Conservation (phyloP, 2,113 vertebrate genomes). For the Embiotoca jacksoni region DNA sequence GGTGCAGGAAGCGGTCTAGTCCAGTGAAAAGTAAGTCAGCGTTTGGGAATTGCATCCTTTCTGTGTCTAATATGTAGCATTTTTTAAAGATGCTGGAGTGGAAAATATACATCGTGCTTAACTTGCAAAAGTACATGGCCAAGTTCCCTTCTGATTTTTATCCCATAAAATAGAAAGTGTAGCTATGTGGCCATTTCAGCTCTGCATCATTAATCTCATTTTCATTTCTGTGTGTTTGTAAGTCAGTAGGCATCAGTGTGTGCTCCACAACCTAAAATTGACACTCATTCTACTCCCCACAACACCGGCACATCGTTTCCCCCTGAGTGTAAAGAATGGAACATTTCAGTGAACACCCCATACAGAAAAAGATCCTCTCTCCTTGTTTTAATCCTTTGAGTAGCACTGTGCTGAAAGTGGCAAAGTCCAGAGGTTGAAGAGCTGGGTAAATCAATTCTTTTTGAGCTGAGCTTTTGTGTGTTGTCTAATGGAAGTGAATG, state of each 20-base stretch:
- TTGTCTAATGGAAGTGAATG: slow-evolving; percentile 11
- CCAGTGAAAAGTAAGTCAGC: too few relatives aligned
- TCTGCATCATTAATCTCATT: not conserved
- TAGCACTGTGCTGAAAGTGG: slow-evolving; percentile 9
- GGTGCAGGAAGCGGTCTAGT: not conserved
- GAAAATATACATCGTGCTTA: not conserved
- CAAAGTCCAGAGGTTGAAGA: slow-evolving; percentile 25
- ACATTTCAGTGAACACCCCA: slow-evolving; percentile 10
- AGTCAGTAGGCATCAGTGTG: not conserved
- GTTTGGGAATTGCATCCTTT: not conserved
- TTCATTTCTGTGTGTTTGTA: not conserved
- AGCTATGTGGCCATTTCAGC: too few relatives aligned
- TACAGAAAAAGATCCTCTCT: slow-evolving; percentile 2
- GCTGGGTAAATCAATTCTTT: slow-evolving; percentile 43
- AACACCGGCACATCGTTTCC: slow-evolving; percentile 3
- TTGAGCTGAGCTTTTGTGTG: slow-evolving; percentile 34
- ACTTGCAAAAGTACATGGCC: not conserved
- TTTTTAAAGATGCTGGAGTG: not conserved
- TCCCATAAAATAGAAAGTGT: too few relatives aligned
- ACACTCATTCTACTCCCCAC: not conserved
- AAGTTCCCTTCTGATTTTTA: too few relatives aligned
- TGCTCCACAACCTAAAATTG: not conserved
- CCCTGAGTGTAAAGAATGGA: not conserved
- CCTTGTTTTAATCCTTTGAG: slow-evolving; percentile 9
- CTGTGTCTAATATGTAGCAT: not conserved